These are phyloP conservation scores for Alectura lathami DNA, from an alignment of 2,113 vertebrate genomes.

Conservation along the genomic window DNA sequence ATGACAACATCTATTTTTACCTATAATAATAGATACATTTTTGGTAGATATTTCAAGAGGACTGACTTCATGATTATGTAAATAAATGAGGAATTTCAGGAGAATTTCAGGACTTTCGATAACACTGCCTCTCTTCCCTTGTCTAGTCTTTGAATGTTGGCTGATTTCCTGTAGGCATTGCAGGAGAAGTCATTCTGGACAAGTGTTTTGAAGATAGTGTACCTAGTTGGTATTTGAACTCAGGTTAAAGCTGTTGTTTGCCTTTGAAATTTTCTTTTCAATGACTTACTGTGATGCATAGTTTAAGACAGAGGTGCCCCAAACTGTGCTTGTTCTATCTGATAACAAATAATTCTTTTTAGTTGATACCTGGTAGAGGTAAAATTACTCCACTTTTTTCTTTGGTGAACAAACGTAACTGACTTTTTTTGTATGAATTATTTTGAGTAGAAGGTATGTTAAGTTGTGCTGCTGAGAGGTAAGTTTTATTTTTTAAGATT, in stretches of 20 bases:
- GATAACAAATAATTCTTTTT: neutral
- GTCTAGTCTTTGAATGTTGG: neutral
- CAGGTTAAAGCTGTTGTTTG: neutral
- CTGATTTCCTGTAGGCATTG: neutral
- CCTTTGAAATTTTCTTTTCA: neutral
- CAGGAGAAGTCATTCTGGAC: neutral
- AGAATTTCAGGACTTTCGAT: neutral
- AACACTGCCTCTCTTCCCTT: neutral
- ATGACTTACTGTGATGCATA: neutral
- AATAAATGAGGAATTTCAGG: neutral
- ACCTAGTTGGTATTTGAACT: neutral
- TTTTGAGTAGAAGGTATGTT: neutral
- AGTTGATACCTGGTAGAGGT: neutral
- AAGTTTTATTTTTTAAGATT: neutral
- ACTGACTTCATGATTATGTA: neutral
- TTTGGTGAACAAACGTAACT: neutral
- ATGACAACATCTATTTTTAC: neutral
- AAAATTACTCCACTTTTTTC: neutral
- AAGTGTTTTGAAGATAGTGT: neutral
- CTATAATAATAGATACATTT: neutral
- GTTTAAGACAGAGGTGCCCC: neutral
- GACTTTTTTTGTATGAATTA: neutral
- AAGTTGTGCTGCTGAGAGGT: neutral
- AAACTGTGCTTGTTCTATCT: neutral
- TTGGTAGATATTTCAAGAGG: neutral